These are phyloP conservation scores for Paedocypris micromegethes DNA, from an alignment of 2,797 vertebrate genomes.

Conservation along the genomic window DNA sequence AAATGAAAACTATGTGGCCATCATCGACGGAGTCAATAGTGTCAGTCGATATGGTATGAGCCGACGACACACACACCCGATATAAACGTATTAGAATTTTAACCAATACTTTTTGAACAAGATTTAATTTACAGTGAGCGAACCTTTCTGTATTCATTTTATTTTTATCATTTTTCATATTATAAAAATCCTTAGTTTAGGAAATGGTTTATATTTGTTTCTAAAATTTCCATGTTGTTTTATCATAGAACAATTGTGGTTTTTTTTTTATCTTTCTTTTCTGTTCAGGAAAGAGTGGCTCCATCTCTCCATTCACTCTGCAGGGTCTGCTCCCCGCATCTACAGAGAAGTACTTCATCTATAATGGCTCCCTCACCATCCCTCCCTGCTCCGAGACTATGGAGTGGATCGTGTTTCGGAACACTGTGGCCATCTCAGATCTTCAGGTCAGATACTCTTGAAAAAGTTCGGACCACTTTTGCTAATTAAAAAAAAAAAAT, in stretches of 20 bases:
- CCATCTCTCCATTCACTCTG: slow-evolving; percentile 74
- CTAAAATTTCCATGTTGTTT: neutral
- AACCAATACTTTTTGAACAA: no score
- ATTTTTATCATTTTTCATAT: no score
- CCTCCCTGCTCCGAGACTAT: slow-evolving; percentile 90
- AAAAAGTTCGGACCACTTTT: neutral
- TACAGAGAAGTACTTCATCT: slow-evolving; percentile 89
- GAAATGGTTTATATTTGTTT: neutral
- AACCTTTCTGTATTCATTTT: no score
- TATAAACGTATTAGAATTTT: neutral
- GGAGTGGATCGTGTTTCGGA: slow-evolving; percentile 93
- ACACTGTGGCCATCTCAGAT: slow-evolving; percentile 81
- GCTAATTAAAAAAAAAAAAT: no score
- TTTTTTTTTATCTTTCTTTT: neutral
- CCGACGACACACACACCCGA: neutral
- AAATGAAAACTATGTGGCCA: slow-evolving; percentile 77
- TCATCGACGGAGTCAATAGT: slow-evolving; percentile 79
- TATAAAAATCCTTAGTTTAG: no score
- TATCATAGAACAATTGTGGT: slow-evolving; percentile 5
- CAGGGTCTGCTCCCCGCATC: slow-evolving; percentile 83
- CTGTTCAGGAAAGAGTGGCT: slow-evolving; percentile 76
- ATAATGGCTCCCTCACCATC: slow-evolving; percentile 90
- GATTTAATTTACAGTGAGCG: neutral
- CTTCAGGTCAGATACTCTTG: slow-evolving; percentile 58
- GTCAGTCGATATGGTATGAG: slow-evolving; percentile 89